phyloP scores from a whole-genome alignment of 2,797 vertebrate genomes.

The Eleutherodactylus coqui region DNA sequence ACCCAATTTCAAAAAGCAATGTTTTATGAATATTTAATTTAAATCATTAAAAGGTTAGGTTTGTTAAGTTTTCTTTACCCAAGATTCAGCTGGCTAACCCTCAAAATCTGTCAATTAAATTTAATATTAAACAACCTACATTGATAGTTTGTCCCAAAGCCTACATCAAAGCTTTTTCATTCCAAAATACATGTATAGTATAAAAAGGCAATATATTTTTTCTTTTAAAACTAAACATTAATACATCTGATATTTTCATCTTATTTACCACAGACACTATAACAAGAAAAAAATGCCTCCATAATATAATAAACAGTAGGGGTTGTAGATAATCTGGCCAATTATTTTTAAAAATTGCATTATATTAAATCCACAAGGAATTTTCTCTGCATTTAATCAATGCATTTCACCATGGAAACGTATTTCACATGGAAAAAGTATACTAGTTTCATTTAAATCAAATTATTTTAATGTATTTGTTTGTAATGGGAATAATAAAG shows the following conservation, averaged over 20 bases:
- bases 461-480: conserved; percentile 53
- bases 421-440: conserved; percentile 10
- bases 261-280: conserved; percentile 34
- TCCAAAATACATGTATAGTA: background rate
- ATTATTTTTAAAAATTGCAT: conserved; percentile 51
- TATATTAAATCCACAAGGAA: conserved; percentile 46
- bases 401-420: conserved; percentile 32
- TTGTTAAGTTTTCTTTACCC: background rate
- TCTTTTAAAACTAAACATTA: background rate
- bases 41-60: background rate
- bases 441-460: conserved; percentile 53
- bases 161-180: conserved; percentile 12
- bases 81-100: background rate
- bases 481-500: conserved; percentile 55
- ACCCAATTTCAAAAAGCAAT: background rate
- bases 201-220: background rate
- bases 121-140: background rate
- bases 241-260: conserved; percentile 25
- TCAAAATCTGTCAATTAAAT: background rate
- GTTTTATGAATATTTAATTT: background rate
- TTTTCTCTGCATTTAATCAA: conserved; percentile 42
- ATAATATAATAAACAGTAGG: conserved; percentile 50
- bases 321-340: conserved; percentile 45
- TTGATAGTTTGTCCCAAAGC: background rate
- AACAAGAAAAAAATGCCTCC: conserved; percentile 1